Conservation (phyloP, 2,888 invertebrate genomes). For the Catonia carolina region DNA sequence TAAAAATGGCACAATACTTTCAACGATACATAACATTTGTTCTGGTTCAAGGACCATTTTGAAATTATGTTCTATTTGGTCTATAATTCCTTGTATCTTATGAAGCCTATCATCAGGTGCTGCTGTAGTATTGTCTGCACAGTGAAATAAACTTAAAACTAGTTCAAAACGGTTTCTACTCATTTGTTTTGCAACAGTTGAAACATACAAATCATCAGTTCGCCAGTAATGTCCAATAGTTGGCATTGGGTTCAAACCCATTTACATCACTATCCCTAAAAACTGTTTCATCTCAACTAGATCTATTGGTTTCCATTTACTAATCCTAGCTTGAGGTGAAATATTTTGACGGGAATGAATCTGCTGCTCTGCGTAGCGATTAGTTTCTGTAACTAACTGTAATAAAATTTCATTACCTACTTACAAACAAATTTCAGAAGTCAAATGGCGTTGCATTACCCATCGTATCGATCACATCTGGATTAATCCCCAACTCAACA, state of each 20-base stretch:
- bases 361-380: not conserved
- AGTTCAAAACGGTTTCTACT: not conserved
- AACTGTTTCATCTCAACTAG: not conserved
- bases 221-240: not conserved
- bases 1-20: not conserved
- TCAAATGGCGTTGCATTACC: not conserved
- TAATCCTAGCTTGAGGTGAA: no score
- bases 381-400: not conserved
- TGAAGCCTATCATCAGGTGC: slow-evolving; percentile 1
- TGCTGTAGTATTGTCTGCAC: not conserved
- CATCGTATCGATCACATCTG: not conserved
- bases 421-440: not conserved
- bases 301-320: no score
- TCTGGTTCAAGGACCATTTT: no score
- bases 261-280: not conserved
- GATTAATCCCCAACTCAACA: not conserved
- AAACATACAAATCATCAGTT: not conserved
- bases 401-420: not conserved
- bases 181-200: not conserved
- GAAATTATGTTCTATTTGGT: not conserved
- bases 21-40: no score
- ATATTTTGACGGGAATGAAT: no score
- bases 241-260: not conserved
- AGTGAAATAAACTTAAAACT: not conserved
- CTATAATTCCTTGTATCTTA: not conserved